Conservation (phyloP, 37 sponge, comb jelly and placozoan species). For the Crambe crambe region DNA sequence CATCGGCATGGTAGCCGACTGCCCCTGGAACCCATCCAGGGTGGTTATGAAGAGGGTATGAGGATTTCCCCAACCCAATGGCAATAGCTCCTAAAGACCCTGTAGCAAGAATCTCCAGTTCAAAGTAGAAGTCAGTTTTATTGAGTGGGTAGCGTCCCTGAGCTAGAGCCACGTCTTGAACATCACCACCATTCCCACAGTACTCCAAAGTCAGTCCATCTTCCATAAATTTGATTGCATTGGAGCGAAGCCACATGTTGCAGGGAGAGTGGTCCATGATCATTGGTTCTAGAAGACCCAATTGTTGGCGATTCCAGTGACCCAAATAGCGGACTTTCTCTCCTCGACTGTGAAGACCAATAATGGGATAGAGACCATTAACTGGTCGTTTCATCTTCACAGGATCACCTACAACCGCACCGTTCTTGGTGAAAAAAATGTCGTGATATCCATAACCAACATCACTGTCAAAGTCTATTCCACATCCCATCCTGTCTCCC, state of each 20-base stretch:
- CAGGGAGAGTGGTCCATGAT: conserved; percentile 33
- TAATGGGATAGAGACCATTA: conserved; percentile 74
- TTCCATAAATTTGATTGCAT: conserved; percentile 57
- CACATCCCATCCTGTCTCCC: conserved; percentile 86
- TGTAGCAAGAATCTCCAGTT: conserved; percentile 64
- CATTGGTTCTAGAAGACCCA: conserved; percentile 45
- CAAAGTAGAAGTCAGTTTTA: conserved; percentile 71
- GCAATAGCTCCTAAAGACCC: conserved; percentile 75
- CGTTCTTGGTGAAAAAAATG: conserved; percentile 93
- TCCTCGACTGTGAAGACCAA: conserved; percentile 79
- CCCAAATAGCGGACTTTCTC: conserved; percentile 82
- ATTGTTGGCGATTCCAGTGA: conserved; percentile 36
- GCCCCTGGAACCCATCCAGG: conserved; percentile 75
- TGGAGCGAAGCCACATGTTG: conserved; percentile 61
- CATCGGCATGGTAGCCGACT: conserved; percentile 80
- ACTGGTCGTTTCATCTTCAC: conserved; percentile 71
- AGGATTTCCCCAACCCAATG: conserved; percentile 66
- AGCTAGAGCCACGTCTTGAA: conserved; percentile 70
- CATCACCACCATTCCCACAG: conserved; percentile 38
- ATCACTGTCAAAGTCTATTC: conserved; percentile 57
- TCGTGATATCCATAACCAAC: conserved; percentile 40
- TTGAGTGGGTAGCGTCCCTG: conserved; percentile 43
- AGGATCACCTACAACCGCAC: conserved; percentile 47
- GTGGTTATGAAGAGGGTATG: conserved; percentile 61
- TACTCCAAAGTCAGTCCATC: conserved; percentile 68